phyloP scores from a whole-genome alignment of 2,888 invertebrate genomes.

The Mimachlamys varia region DNA sequence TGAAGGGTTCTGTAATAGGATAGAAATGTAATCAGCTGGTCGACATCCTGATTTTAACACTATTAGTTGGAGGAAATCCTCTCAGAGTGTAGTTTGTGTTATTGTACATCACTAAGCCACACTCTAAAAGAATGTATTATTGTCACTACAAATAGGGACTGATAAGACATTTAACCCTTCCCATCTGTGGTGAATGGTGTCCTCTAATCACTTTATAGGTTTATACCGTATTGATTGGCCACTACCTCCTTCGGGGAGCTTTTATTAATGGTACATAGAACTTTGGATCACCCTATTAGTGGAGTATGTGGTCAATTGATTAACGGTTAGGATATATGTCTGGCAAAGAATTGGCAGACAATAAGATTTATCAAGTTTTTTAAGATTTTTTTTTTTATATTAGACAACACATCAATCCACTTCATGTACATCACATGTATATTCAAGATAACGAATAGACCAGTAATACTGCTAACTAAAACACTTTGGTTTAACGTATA shows the following conservation, averaged over 20 bases:
- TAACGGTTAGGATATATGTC: not conserved
- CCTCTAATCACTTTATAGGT: not conserved
- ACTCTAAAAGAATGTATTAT: not conserved
- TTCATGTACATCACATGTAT: too few species aligned
- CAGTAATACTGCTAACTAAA: too few species aligned
- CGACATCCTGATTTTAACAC: not conserved
- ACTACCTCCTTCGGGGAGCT: not conserved
- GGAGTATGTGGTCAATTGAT: not conserved
- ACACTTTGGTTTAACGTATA: too few species aligned
- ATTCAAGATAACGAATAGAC: too few species aligned
- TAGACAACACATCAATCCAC: too few species aligned
- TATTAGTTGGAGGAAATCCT: not conserved
- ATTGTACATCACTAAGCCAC: not conserved
- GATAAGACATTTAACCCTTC: not conserved
- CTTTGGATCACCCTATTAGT: conserved; percentile 1
- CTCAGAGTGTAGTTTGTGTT: not conserved
- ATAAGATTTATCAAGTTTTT: too few species aligned
- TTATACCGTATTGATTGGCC: not conserved
- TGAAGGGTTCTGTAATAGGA: not conserved
- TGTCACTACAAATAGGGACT: not conserved
- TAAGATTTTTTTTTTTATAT: too few species aligned
- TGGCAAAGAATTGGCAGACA: too few species aligned
- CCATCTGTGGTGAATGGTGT: not conserved
- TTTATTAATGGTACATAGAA: not conserved
- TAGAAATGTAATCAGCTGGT: not conserved